phyloP scores from a whole-genome alignment of 1,140 invertebrate species.

The Sitodiplosis mosellana region DNA sequence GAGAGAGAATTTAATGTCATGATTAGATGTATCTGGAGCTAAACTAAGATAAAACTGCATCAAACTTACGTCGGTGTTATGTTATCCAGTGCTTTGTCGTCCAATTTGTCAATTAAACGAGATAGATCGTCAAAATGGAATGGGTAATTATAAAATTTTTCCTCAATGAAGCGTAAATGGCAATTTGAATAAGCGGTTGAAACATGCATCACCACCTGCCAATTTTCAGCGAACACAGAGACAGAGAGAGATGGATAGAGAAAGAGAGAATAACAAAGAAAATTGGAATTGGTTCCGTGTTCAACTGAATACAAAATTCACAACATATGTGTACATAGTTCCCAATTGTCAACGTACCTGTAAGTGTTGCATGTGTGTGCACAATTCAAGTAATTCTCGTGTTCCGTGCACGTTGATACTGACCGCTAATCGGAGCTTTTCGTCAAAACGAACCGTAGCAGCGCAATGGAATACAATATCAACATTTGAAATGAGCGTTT shows the following conservation, averaged over 20 bases:
- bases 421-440: slow-evolving; percentile 41
- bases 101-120: slow-evolving; percentile 29
- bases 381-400: slow-evolving; percentile 36
- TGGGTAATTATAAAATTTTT: slow-evolving; percentile 48
- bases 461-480: slow-evolving; percentile 49
- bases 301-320: background rate
- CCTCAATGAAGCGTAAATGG: slow-evolving; percentile 31
- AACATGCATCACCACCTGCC: slow-evolving; percentile 40
- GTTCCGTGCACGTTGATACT: slow-evolving; percentile 49
- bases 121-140: slow-evolving; percentile 41
- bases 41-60: background rate
- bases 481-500: slow-evolving; percentile 35
- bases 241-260: background rate
- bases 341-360: slow-evolving; percentile 26
- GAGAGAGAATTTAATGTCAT: too few species aligned
- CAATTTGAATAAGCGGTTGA: slow-evolving; percentile 55
- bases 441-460: slow-evolving; percentile 51
- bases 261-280: background rate
- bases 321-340: slow-evolving; percentile 5
- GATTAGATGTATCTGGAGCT: too few species aligned
- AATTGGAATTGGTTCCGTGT: background rate
- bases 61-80: slow-evolving; percentile 32
- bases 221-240: too few species aligned
- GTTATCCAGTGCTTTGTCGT: slow-evolving; percentile 29
- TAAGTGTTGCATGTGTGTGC: slow-evolving; percentile 41